A percentile compares a stretch with the other conserved stretches of the same genome.
Evolutionary conservation across 92 coral and sea anemone genomes (phyloP).

Genomic region (Porites rus): DNA sequence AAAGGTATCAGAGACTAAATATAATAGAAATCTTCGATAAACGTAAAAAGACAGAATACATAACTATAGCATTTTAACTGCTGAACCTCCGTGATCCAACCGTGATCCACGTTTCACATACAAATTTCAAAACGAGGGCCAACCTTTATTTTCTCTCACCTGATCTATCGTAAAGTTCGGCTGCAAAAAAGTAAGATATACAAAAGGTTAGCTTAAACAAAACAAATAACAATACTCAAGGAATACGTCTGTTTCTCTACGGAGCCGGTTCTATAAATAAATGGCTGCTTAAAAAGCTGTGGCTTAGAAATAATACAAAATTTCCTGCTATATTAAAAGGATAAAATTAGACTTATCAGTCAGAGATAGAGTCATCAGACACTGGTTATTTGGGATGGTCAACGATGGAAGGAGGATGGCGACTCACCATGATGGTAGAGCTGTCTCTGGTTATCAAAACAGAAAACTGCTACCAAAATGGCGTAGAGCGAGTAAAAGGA

Average conservation of each 20-base stretch:
- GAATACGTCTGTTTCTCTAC: too few relatives aligned
- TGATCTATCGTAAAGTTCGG: slow-evolving; percentile 98
- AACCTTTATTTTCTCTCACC: slow-evolving; percentile 62
- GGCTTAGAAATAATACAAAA: not conserved
- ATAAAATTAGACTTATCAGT: not conserved
- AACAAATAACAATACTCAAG: not conserved
- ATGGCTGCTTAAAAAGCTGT: slow-evolving; percentile 8
- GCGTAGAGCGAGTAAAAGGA: slow-evolving; percentile 86
- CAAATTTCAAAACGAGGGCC: not conserved
- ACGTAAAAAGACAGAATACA: too few relatives aligned
- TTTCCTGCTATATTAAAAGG: not conserved
- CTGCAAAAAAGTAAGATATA: slow-evolving; percentile 49
- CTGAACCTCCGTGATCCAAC: not conserved
- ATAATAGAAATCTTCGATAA: too few relatives aligned
- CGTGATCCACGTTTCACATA: not conserved
- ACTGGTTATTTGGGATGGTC: slow-evolving; percentile 51
- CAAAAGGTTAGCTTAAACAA: not conserved
- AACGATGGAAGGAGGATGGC: slow-evolving; percentile 88
- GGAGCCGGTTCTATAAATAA: slow-evolving; percentile 8
- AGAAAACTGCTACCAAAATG: slow-evolving; percentile 50
- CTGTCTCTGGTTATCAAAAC: slow-evolving; percentile 59
- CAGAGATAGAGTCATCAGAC: not conserved
- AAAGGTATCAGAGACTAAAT: too few relatives aligned
- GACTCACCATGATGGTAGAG: slow-evolving; percentile 89
- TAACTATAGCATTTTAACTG: not conserved